phyloP scores from a whole-genome alignment of 2,797 vertebrate species.

The Danio aesculapii region DNA sequence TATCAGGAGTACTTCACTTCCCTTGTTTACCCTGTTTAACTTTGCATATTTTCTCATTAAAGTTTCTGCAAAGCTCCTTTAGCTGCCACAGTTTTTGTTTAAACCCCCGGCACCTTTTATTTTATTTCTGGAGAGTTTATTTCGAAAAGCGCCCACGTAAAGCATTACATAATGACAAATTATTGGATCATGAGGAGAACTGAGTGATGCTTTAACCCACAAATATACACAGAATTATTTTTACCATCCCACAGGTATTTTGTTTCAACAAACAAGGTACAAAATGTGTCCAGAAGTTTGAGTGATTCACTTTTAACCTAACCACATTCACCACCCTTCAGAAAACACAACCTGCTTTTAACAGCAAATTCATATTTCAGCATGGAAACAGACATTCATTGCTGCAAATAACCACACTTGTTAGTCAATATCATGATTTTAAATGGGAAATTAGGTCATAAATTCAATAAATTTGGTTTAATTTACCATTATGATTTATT shows the following conservation, averaged over 20 bases:
- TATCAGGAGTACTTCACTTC: background rate
- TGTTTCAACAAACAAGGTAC: constrained; percentile 2
- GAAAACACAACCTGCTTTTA: constrained; percentile 28
- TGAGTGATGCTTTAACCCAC: constrained; percentile 28
- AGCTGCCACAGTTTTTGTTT: constrained; percentile 2
- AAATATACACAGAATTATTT: constrained; percentile 35
- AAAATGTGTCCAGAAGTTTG: constrained; percentile 25
- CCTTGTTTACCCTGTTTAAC: background rate
- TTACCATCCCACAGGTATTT: constrained; percentile 47
- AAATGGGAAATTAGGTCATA: constrained; percentile 23
- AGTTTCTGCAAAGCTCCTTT: background rate
- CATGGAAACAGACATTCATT: constrained; percentile 36
- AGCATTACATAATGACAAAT: constrained; percentile 35
- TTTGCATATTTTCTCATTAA: background rate
- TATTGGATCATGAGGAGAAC: constrained; percentile 22
- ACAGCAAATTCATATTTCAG: constrained; percentile 39
- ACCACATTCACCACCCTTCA: constrained; percentile 34
- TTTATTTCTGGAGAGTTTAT: constrained; percentile 5
- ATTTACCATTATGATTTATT: background rate
- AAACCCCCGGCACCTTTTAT: constrained; percentile 1
- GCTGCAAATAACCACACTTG: constrained; percentile 22
- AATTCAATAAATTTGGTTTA: background rate
- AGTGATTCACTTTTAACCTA: constrained; percentile 44
- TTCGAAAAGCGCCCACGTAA: constrained; percentile 25
- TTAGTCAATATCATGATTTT: constrained; percentile 41